phyloP scores from a whole-genome alignment of 2,797 vertebrate species.

The Danio albolineatus region DNA sequence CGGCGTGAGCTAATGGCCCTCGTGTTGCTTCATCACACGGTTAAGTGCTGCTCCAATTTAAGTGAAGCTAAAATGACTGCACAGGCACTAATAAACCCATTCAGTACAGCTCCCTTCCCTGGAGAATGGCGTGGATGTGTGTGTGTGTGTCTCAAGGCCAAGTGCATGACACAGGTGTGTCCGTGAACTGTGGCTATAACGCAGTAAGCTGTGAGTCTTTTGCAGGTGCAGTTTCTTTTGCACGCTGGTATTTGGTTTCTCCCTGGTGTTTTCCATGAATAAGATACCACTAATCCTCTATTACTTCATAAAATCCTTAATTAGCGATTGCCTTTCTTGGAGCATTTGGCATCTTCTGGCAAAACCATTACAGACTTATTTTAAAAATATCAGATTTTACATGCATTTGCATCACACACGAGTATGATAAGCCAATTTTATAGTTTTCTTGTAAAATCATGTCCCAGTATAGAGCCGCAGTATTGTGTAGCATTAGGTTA shows the following conservation, averaged over 20 bases:
- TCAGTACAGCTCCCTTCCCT: conserved; percentile 60
- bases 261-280: conserved; percentile 31
- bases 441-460: too few species aligned
- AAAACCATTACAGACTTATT: conserved; percentile 13
- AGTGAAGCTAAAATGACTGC: conserved; percentile 76
- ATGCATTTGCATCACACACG: not conserved
- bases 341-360: not conserved
- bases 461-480: too few species aligned
- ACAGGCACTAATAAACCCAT: conserved; percentile 81
- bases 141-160: conserved; percentile 59
- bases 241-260: conserved; percentile 37
- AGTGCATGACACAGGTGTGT: conserved; percentile 74
- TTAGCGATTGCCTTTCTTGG: conserved; percentile 12
- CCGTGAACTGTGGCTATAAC: conserved; percentile 63
- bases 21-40: conserved; percentile 82
- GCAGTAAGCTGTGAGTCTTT: conserved; percentile 50
- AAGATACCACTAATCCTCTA: conserved; percentile 37
- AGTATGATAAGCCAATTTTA: not conserved
- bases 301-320: conserved; percentile 40
- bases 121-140: conserved; percentile 54
- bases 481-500: too few species aligned
- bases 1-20: conserved; percentile 79
- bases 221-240: conserved; percentile 47
- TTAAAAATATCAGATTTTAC: not conserved
- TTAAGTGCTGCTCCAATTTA: conserved; percentile 80